Base-by-base conservation (phyloP, 2,797 vertebrate genomes). In the Falco berigora region DNA sequence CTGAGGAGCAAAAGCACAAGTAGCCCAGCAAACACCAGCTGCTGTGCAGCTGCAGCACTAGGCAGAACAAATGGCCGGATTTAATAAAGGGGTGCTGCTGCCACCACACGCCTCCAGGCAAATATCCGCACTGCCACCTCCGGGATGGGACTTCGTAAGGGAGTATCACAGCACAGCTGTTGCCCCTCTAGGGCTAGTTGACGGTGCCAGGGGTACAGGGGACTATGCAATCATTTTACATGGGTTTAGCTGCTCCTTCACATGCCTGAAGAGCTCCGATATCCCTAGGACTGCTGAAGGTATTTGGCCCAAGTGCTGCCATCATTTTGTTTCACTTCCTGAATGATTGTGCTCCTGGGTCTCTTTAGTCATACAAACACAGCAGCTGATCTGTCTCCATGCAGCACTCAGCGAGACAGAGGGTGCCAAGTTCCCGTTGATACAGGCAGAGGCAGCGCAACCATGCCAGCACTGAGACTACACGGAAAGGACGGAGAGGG, bases 361-460 rank as follows among this genome's bases (percentile, higher is more conserved):
- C 74, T 97, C 96, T 96, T 96, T 92, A 95, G 91, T 95, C 91
- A 91, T 47, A 89, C 61, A 88, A 95, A 91, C 63, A 85, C 49
- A 92, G 94, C 91, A 79, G 92, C 83, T 89, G 94, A 94, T 89
- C 46, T 94, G 92, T 93, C 94, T 95, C 93, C 30, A 32, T 0
- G 1, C 86, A 89, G 95, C 84, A 83, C 91, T 97, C 92, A 46
- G 86, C 0, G 28, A 93, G 89, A 83, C 8, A 56, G 84, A 40
- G 28, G 89, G 61, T 96, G 95, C 96, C 96, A 96, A 94, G 91
- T 80, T 83, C 81, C 86, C 16, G 3, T 47, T 82, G 94, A 82
- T 59, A 63, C 14, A 89, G 84, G 73, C 78, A 56, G 67, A 15
- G n/a, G 62, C 92, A 62, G 30, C 17, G 72, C 59, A 64, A 66